Base-by-base conservation (phyloP, 2,888 invertebrate species). In the Athrips mouffetella region DNA sequence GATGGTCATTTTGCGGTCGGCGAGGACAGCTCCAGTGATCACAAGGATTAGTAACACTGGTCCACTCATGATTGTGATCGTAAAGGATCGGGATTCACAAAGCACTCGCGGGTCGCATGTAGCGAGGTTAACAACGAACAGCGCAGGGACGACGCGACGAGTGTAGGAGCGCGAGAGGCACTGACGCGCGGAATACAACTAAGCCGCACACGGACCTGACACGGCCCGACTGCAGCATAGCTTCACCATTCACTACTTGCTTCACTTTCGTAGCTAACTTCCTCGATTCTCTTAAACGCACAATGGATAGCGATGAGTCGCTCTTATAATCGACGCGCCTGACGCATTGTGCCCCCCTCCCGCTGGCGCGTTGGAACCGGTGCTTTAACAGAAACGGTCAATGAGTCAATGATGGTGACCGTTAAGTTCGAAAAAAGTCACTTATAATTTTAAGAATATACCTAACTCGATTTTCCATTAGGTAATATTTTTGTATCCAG, bases 1-100 rank as follows among this genome's bases (percentile, higher is more conserved):
- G 53, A 92, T 85, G 54, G 91, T 90, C 64, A 81, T 71, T 71
- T 83, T 85, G 62, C 77, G 76, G 47, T 85, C 83, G 30, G 77
- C 84, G 11, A 62, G 54, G 33, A 68, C 78, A 47, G 70, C 54
- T 60, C 75, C 70, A 46, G 69, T 60, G 52, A 75, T 78, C 70
- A 81, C 69, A 79, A 88, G 80, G 66, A 85, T 73, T 64, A 83
- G 75, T 60, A 85, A 63, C 79, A 87, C 83, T 59, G 71, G 59
- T 68, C 72, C 74, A 70, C 71, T 73, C 86, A 86, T 87, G 62
- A 58, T 71, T 55, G 52, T 60, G 54, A 72, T 65, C 70, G 73
- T 77, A 74, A 76, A 67, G 61, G 64, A 59, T 21, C 29, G 11
- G 51, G 51, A 54, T 60, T 61, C 70, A 76, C 76, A 68, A 56